Conservation (phyloP, 2,113 vertebrate species). For the Nesoenas mayeri region DNA sequence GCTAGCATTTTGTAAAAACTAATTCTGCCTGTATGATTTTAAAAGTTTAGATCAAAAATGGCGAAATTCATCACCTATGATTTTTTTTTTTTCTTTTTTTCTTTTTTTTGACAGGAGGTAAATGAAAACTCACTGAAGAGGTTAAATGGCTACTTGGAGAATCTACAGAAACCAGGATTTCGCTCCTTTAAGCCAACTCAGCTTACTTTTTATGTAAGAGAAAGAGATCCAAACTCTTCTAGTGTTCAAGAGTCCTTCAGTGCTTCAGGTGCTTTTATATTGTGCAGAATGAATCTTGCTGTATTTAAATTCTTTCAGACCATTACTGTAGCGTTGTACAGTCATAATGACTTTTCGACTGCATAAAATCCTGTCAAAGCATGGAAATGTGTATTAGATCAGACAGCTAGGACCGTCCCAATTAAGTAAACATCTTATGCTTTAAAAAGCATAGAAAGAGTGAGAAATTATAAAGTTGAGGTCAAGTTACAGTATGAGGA, state of each 20-base stretch:
- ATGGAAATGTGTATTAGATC: neutral
- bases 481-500: neutral
- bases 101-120: constrained; percentile 81
- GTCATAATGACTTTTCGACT: neutral
- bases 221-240: constrained; percentile 78
- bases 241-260: constrained; percentile 69
- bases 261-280: constrained; percentile 74
- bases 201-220: constrained; percentile 93
- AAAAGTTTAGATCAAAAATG: neutral
- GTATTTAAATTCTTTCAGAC: neutral
- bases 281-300: neutral
- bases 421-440: neutral
- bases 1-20: neutral
- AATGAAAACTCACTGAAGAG: constrained; percentile 97
- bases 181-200: constrained; percentile 82
- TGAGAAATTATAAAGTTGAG: neutral
- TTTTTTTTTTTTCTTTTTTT: neutral
- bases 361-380: neutral
- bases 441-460: neutral
- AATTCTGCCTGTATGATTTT: neutral
- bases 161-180: constrained; percentile 86
- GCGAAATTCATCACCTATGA: accelerated
- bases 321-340: neutral
- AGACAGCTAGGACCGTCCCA: neutral
- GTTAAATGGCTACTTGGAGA: constrained; percentile 93